Percentiles rank a stretch among this genome's conserved stretches.
Conservation (phyloP, 2,113 vertebrate genomes). For the Vulpes lagopus region DNA sequence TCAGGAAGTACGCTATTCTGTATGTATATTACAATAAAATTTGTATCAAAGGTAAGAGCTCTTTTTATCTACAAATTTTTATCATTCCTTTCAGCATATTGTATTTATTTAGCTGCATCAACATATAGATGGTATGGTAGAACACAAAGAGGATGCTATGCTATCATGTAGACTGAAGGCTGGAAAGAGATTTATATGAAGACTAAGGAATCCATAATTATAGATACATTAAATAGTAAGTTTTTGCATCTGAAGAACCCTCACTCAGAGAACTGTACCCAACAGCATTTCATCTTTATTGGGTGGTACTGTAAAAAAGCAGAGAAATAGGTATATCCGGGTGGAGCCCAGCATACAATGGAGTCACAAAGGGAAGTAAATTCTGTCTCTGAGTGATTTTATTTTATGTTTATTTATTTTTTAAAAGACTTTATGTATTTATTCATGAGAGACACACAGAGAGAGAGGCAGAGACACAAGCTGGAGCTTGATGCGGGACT, state of each 20-base stretch:
- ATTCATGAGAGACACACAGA: too few relatives aligned
- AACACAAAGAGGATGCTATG: not conserved
- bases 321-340: not conserved
- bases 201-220: not conserved
- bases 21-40: not conserved
- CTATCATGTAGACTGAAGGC: not conserved
- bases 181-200: not conserved
- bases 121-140: not conserved
- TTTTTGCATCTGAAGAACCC: conserved; percentile 9
- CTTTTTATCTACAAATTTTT: not conserved
- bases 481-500: too few relatives aligned
- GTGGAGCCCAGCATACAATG: not conserved
- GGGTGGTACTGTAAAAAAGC: not conserved
- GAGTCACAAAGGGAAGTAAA: not conserved
- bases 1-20: not conserved
- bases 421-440: too few relatives aligned
- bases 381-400: not conserved
- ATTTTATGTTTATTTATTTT: too few relatives aligned
- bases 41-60: not conserved
- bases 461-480: too few relatives aligned
- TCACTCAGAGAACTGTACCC: not conserved
- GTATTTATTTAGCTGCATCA: not conserved
- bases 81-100: not conserved
- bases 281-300: not conserved
- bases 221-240: not conserved